phyloP scores from a whole-genome alignment of 2,888 invertebrate genomes.

The Drosophila seclusa region DNA sequence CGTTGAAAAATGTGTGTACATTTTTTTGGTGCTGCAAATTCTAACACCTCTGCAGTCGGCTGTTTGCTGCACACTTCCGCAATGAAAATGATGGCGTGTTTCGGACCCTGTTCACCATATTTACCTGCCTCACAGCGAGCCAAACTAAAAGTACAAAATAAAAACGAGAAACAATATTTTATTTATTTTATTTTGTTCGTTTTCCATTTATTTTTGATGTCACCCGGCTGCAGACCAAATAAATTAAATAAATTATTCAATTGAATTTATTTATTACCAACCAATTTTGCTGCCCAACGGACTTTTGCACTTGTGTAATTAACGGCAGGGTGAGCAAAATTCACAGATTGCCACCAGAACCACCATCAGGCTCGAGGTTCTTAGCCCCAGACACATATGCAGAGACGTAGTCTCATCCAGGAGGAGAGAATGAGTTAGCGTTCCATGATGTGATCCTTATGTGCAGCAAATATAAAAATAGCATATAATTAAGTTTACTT shows the following conservation, averaged over 20 bases:
- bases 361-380: slow-evolving; percentile 18
- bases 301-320: slow-evolving; percentile 81
- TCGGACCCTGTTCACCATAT: slow-evolving; percentile 40
- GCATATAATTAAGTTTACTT: neutral
- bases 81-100: slow-evolving; percentile 53
- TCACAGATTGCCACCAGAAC: slow-evolving; percentile 47
- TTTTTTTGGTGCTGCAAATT: slow-evolving; percentile 54
- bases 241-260: slow-evolving; percentile 84
- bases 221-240: slow-evolving; percentile 66
- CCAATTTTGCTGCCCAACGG: slow-evolving; percentile 62
- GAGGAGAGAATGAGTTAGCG: neutral
- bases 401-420: slow-evolving; percentile 1
- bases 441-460: neutral
- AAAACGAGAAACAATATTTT: slow-evolving; percentile 35
- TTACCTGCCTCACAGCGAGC: slow-evolving; percentile 58
- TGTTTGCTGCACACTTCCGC: slow-evolving; percentile 76
- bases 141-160: slow-evolving; percentile 21
- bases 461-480: neutral
- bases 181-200: slow-evolving; percentile 26
- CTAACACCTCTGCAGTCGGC: slow-evolving; percentile 68
- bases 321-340: slow-evolving; percentile 62
- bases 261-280: slow-evolving; percentile 83
- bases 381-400: slow-evolving; percentile 15
- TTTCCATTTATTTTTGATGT: slow-evolving; percentile 44
- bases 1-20: slow-evolving; percentile 52